Evolutionary conservation across 2,797 vertebrate genomes (phyloP), one percentile per base, ranked within the genome.

Genomic region (Hippoglossus hippoglossus): DNA sequence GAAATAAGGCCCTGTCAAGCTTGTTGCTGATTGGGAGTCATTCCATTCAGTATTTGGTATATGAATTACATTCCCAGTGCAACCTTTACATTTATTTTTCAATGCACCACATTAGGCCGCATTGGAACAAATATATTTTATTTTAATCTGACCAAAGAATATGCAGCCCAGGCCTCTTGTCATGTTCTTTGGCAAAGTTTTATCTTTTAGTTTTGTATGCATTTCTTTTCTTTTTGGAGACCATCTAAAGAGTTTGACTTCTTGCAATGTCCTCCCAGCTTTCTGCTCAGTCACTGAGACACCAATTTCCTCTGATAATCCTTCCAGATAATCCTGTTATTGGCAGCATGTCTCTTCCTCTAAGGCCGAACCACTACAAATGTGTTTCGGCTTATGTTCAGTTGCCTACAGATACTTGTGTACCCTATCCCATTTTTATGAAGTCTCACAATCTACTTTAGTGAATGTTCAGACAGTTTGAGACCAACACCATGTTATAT

Each of bases 241-340:
- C 24, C 13, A 6, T 53, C 12, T 25, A 1, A 7, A 53, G 51
- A 25, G 51, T 21, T 22, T 22, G 50, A 24, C 50, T 24, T 52
- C 11, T 13, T 52, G 21, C 21, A 12, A 10, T 53, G 51, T 26
- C 24, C 51, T 21, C 15, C 18, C 13, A 15, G n/a, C 47, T 53
- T 53, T 53, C 21, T 53, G 51, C 22, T 53, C 51, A 53, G 47
- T 49, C 47, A 49, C 47, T 49, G 54, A 59, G 39, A 24, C 56
- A 59, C 36, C 13, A 22, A 41, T 59, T 24, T 26, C 51, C 51
- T 15, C 51, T 53, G 22, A 53, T 53, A 53, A 53, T 53, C 51
- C 51, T 15, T 53, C 51, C 51, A 25, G 22, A 53, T 53, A 53
- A 58, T 25, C 51, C 51, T 26, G 22, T 53, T 53, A 53, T 53